Evolutionary conservation across 1,140 invertebrate genomes (phyloP).

Genomic region (Delia radicum): DNA sequence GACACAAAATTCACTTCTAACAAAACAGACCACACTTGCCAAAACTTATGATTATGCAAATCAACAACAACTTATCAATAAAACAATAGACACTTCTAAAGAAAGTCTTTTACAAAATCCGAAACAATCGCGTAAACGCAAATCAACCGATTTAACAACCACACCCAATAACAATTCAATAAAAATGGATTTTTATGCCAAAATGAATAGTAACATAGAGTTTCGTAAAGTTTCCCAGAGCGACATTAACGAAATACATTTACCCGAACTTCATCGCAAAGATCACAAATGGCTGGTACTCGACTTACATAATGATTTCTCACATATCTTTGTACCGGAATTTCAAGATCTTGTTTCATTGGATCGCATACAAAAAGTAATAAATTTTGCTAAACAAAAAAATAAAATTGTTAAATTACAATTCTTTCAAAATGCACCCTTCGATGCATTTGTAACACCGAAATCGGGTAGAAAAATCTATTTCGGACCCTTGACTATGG

Average conservation of each 20-base stretch:
- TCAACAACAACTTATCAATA: not conserved
- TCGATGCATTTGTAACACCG: conserved; percentile 47
- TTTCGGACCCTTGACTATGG: conserved; percentile 43
- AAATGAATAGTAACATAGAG: conserved; percentile 41
- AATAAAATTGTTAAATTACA: conserved; percentile 47
- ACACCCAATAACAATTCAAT: not conserved
- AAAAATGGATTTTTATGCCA: not conserved
- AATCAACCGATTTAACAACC: not conserved
- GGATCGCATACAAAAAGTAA: conserved; percentile 46
- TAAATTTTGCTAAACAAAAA: conserved; percentile 35
- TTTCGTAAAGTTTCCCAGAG: conserved; percentile 39
- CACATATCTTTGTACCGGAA: conserved; percentile 50
- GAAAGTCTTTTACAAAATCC: not conserved
- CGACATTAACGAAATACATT: conserved; percentile 40
- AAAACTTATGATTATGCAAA: too few relatives aligned
- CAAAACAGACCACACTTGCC: not conserved
- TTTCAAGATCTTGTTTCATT: conserved; percentile 43
- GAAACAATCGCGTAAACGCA: not conserved
- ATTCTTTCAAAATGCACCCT: conserved; percentile 41
- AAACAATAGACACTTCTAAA: not conserved
- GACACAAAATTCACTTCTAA: not conserved
- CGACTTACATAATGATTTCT: conserved; percentile 48
- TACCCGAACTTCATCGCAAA: conserved; percentile 32
- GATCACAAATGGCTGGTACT: conserved; percentile 51
- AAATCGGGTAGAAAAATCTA: conserved; percentile 41